Percentiles rank a stretch among this genome's conserved stretches.
Conservation (phyloP, 1,140 invertebrate genomes). For the Frieseomelitta varia region DNA sequence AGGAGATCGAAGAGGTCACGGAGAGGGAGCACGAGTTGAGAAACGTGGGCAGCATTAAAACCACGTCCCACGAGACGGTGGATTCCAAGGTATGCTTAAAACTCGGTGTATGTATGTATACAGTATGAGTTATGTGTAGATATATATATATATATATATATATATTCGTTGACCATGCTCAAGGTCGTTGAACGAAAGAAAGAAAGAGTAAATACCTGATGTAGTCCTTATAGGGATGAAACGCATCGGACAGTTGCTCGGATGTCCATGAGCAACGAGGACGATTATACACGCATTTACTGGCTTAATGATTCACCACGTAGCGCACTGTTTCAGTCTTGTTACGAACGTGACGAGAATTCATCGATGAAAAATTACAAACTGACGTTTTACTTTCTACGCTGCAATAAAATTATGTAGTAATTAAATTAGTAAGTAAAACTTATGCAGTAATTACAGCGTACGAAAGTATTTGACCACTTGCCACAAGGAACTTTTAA, state of each 20-base stretch:
- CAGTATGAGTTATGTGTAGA: neutral
- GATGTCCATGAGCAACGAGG: slow-evolving; percentile 19
- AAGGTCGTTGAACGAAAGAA: slow-evolving; percentile 50
- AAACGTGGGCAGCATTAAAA: slow-evolving; percentile 82
- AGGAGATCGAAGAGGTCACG: slow-evolving; percentile 87
- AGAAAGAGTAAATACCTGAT: slow-evolving; percentile 38
- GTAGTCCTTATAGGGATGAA: slow-evolving; percentile 39
- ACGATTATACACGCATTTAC: slow-evolving; percentile 16
- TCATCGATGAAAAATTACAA: neutral
- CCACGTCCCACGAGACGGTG: slow-evolving; percentile 74
- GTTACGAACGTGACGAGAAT: slow-evolving; percentile 1
- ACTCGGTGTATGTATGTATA: neutral
- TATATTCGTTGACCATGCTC: slow-evolving; percentile 20
- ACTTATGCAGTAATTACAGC: neutral
- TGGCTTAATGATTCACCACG: slow-evolving; percentile 23
- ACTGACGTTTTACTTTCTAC: neutral
- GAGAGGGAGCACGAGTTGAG: slow-evolving; percentile 86
- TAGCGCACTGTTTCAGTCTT: neutral
- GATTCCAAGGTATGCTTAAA: slow-evolving; percentile 72
- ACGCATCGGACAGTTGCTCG: neutral
- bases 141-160: neutral
- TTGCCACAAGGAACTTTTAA: neutral
- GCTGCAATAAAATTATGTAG: neutral
- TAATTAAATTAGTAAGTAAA: too few relatives aligned
- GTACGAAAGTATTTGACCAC: neutral